Percentiles rank a stretch among this genome's conserved stretches.
phyloP scores from a whole-genome alignment of 2,797 vertebrate species.

The Rhynchotus rufescens region DNA sequence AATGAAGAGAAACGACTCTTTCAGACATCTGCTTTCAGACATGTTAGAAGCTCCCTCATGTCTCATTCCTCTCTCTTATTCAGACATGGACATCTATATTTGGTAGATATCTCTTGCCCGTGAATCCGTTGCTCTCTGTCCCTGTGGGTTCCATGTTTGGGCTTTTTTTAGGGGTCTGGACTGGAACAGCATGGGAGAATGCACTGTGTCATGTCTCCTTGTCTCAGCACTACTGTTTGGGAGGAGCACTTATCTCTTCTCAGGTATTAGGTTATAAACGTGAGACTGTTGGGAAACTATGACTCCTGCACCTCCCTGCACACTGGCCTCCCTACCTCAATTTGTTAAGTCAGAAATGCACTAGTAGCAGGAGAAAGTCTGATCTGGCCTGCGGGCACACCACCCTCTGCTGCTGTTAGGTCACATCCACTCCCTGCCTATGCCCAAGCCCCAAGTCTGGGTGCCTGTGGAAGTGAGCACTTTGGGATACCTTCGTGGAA shows the following conservation, averaged over 20 bases:
- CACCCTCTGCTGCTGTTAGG: background rate
- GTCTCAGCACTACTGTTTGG: background rate
- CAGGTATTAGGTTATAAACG: background rate
- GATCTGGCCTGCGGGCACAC: background rate
- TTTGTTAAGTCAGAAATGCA: background rate
- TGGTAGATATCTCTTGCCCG: background rate
- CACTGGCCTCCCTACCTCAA: background rate
- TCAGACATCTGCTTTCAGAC: background rate
- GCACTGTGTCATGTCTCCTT: background rate
- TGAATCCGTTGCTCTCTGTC: rapidly evolving
- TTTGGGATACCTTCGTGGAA: background rate
- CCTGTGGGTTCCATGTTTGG: background rate
- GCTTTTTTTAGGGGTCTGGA: background rate
- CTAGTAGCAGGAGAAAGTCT: background rate
- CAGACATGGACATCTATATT: background rate
- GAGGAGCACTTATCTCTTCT: background rate
- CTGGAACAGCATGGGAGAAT: rapidly evolving
- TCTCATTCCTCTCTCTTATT: background rate
- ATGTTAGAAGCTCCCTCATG: background rate
- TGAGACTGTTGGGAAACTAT: background rate
- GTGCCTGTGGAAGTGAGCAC: background rate
- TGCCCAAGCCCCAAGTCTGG: background rate
- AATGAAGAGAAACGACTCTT: background rate
- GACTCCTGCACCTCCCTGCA: background rate
- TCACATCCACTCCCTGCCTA: rapidly evolving